A percentile compares a stretch with the other conserved stretches of the same genome.
These are phyloP conservation scores for Macrocentrus cingulum DNA, from an alignment of 1,140 invertebrate genomes.

Conservation along the genomic window DNA sequence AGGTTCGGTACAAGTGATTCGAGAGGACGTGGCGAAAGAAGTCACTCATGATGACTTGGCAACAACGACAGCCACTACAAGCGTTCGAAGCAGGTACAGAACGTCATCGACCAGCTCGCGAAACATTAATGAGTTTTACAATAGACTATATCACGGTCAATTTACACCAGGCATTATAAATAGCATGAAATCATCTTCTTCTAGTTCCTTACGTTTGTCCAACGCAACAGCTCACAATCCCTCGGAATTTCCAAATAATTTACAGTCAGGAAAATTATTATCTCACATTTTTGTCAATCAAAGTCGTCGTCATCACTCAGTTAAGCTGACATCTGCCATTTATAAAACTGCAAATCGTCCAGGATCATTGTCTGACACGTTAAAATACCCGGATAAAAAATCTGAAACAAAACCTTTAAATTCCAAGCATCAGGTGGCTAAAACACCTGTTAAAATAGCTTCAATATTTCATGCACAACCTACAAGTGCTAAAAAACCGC, in stretches of 20 bases:
- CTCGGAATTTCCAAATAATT: too few species aligned
- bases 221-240: too few species aligned
- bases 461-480: not conserved
- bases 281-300: too few species aligned
- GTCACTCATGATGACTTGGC: slow-evolving; percentile 32
- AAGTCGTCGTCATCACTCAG: slow-evolving; percentile 1
- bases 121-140: slow-evolving; percentile 41
- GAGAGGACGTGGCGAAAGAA: slow-evolving; percentile 4
- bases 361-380: too few species aligned
- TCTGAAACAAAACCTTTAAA: not conserved
- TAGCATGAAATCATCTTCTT: slow-evolving; percentile 12
- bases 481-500: not conserved
- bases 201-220: slow-evolving; percentile 1
- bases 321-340: not conserved
- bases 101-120: slow-evolving; percentile 32
- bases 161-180: slow-evolving; percentile 23
- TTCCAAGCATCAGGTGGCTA: not conserved
- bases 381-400: too few species aligned
- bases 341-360: too few species aligned
- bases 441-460: not conserved
- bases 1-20: not conserved
- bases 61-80: slow-evolving; percentile 8
- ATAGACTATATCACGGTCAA: slow-evolving; percentile 34
- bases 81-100: slow-evolving; percentile 49
- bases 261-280: too few species aligned